Conservation (phyloP, 2,113 vertebrate species). For the Panthera uncia region DNA sequence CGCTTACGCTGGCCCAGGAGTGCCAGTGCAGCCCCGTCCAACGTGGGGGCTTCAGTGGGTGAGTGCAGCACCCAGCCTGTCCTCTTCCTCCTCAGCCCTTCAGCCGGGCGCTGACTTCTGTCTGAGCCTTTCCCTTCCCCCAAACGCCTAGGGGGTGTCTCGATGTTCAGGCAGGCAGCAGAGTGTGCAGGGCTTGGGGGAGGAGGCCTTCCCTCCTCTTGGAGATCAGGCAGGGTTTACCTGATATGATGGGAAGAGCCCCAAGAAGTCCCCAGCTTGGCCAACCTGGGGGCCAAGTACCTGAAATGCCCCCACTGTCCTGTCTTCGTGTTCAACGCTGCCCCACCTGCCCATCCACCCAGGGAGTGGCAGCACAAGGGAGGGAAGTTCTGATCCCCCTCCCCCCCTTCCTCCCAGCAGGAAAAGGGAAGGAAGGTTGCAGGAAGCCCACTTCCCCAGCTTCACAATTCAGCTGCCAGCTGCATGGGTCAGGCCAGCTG, state of each 20-base stretch:
- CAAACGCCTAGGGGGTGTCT: not conserved
- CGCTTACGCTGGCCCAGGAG: slow-evolving; percentile 73
- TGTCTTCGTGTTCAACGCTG: not conserved
- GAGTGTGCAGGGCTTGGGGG: not conserved
- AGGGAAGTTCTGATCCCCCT: not conserved
- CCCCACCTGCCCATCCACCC: not conserved
- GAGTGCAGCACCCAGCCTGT: slow-evolving; percentile 47
- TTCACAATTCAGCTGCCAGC: slow-evolving; percentile 3
- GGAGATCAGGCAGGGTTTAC: not conserved
- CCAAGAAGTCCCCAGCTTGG: not conserved
- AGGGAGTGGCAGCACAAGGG: not conserved
- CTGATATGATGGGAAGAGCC: not conserved
- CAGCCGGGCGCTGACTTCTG: not conserved
- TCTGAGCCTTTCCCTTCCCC: slow-evolving; percentile 30
- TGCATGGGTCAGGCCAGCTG: slow-evolving; percentile 2
- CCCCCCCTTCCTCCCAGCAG: not conserved
- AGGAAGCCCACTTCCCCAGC: slow-evolving; percentile 26
- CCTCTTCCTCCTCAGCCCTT: slow-evolving; percentile 19
- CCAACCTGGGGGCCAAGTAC: not conserved
- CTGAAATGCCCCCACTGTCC: not conserved
- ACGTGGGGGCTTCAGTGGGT: slow-evolving; percentile 68
- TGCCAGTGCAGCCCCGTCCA: slow-evolving; percentile 61
- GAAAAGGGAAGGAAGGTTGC: slow-evolving; percentile 48
- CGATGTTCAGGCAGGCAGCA: not conserved
- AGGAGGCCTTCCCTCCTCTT: not conserved